Evolutionary conservation across 2,113 vertebrate genomes (phyloP).

Genomic region (Chroicocephalus ridibundus): DNA sequence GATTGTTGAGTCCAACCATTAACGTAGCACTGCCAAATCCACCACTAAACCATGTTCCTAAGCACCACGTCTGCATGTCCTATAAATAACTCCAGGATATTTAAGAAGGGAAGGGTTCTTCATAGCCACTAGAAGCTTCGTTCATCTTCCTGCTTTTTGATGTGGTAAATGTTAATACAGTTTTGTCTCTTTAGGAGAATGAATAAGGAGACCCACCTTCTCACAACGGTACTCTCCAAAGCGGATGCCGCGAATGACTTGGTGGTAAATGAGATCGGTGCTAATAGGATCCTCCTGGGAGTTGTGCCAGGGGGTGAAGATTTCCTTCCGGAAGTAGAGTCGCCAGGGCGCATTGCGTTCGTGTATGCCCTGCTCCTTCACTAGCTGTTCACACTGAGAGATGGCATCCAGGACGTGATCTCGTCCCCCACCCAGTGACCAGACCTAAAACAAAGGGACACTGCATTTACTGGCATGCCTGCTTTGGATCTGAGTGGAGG

Average conservation of each 20-base stretch:
- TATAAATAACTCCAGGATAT: not conserved
- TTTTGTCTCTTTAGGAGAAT: not conserved
- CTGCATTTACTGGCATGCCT: not conserved
- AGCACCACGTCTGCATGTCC: not conserved
- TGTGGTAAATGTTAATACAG: not conserved
- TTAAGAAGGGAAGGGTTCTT: not conserved
- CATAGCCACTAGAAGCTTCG: not conserved
- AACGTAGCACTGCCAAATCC: not conserved
- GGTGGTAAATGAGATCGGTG: constrained; percentile 92
- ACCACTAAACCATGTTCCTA: not conserved
- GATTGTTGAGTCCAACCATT: not conserved
- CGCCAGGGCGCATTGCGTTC: constrained; percentile 91
- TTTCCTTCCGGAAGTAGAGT: constrained; percentile 91
- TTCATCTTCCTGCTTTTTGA: not conserved
- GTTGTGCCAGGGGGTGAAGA: constrained; percentile 95
- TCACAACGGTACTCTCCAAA: constrained; percentile 88
- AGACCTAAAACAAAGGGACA: constrained; percentile 71
- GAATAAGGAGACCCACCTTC: constrained; percentile 73
- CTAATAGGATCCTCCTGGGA: constrained; percentile 82
- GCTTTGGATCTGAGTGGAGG: not conserved
- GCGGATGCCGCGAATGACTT: constrained; percentile 86
- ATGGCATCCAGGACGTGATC: constrained; percentile 94
- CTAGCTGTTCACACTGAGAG: constrained; percentile 93
- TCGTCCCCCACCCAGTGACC: constrained; percentile 87
- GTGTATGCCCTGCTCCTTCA: constrained; percentile 79